Conservation (phyloP, 1,140 invertebrate genomes). For the Drosophila varians region DNA sequence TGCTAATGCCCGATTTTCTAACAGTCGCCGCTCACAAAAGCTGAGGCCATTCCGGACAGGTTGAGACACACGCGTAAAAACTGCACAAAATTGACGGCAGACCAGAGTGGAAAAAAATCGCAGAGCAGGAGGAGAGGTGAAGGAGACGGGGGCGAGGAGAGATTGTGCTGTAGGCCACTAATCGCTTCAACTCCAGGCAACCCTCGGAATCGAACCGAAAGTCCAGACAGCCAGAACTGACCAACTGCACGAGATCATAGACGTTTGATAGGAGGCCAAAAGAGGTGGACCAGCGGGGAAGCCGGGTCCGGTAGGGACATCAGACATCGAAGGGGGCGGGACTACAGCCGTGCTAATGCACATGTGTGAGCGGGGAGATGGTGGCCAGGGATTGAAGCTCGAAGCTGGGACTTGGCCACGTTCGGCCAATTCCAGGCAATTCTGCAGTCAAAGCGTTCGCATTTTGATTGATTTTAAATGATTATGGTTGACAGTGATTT, state of each 20-base stretch:
- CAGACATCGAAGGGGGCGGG: slow-evolving; percentile 6
- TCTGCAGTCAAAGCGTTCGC: slow-evolving; percentile 82
- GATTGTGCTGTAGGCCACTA: slow-evolving; percentile 60
- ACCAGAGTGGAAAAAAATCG: slow-evolving; percentile 6
- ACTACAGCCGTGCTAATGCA: slow-evolving; percentile 23
- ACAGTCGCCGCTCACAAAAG: slow-evolving; percentile 38
- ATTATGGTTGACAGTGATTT: slow-evolving; percentile 84
- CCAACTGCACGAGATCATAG: slow-evolving; percentile 82
- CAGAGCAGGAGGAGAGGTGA: slow-evolving; percentile 5
- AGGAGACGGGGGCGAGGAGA: slow-evolving; percentile 25
- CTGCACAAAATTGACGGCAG: slow-evolving; percentile 70
- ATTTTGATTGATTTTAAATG: slow-evolving; percentile 84
- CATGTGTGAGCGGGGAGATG: slow-evolving; percentile 42
- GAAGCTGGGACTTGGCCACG: slow-evolving; percentile 51
- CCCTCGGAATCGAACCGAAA: slow-evolving; percentile 14
- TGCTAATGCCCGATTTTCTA: slow-evolving; percentile 64
- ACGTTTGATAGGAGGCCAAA: slow-evolving; percentile 70
- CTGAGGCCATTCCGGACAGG: slow-evolving; percentile 67
- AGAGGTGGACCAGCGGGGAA: background rate
- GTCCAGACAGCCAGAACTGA: slow-evolving; percentile 63
- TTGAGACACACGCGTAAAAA: slow-evolving; percentile 81
- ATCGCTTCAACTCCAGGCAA: slow-evolving; percentile 67
- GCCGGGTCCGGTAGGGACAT: slow-evolving; percentile 15
- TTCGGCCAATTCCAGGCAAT: slow-evolving; percentile 80
- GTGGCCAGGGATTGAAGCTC: slow-evolving; percentile 27